Conservation (phyloP, 2,797 vertebrate genomes). For the Falco biarmicus region DNA sequence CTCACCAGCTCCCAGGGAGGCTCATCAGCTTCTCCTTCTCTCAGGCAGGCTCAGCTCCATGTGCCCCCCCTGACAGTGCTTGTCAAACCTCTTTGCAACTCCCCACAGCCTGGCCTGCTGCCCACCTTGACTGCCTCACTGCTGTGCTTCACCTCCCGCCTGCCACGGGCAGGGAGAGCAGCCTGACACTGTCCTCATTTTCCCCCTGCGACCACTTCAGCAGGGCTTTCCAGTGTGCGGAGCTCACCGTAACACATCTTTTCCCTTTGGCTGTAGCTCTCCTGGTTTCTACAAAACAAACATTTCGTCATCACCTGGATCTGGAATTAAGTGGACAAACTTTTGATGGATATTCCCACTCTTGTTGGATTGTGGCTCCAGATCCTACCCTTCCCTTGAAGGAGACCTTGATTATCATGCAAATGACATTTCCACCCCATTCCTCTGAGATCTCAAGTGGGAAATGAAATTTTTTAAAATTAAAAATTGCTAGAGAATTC, state of each 20-base stretch:
- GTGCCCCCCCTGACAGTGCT: accelerated
- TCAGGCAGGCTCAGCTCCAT: not conserved
- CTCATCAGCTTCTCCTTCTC: not conserved
- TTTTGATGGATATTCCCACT: not conserved
- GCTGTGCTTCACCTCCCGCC: not conserved
- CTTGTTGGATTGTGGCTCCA: not conserved
- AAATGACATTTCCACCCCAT: not conserved
- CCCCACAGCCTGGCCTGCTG: not conserved
- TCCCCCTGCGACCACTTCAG: not conserved
- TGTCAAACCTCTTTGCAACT: not conserved
- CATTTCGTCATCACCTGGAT: not conserved
- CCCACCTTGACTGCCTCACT: not conserved
- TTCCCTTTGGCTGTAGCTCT: not conserved
- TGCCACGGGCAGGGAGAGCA: not conserved
- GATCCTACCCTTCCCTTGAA: not conserved
- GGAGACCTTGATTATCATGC: not conserved
- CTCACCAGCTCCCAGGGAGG: not conserved
- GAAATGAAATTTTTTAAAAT: not conserved
- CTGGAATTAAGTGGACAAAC: not conserved
- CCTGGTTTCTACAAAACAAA: not conserved
- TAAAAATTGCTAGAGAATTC: not conserved
- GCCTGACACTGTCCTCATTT: not conserved
- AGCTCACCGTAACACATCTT: not conserved
- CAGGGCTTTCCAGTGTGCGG: not conserved
- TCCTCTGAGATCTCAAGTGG: not conserved